Conservation (phyloP, 2,113 vertebrate species). For the Sander vitreus region DNA sequence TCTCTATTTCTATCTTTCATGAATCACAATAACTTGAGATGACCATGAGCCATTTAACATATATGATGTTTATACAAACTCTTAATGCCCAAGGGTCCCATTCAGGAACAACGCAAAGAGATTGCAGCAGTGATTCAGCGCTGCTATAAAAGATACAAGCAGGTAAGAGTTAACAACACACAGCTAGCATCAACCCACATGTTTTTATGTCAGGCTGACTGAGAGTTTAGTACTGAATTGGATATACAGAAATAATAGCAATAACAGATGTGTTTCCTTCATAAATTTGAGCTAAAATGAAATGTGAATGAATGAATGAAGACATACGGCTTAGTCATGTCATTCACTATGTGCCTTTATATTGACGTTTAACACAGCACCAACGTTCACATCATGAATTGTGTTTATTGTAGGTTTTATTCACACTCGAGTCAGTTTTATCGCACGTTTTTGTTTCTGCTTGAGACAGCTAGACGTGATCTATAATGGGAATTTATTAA, state of each 20-base stretch:
- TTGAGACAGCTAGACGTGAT: not conserved
- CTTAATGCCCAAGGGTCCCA: constrained; percentile 87
- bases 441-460: not conserved
- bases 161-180: constrained; percentile 85
- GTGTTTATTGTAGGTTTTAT: not conserved
- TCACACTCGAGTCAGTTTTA: not conserved
- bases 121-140: constrained; percentile 96
- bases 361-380: not conserved
- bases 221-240: not conserved
- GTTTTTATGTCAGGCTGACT: not conserved
- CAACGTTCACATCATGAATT: not conserved
- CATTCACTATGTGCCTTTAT: not conserved
- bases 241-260: not conserved
- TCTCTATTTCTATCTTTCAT: constrained; percentile 3
- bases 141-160: constrained; percentile 98
- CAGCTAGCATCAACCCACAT: not conserved
- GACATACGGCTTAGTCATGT: not conserved
- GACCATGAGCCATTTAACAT: constrained; percentile 4
- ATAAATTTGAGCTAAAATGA: not conserved
- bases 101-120: constrained; percentile 96
- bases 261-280: not conserved
- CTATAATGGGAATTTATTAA: not conserved
- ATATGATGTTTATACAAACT: constrained; percentile 10
- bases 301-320: not conserved
- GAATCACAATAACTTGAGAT: constrained; percentile 2